These are phyloP conservation scores for Picus viridis DNA, from an alignment of 2,797 vertebrate species.

Conservation along the genomic window DNA sequence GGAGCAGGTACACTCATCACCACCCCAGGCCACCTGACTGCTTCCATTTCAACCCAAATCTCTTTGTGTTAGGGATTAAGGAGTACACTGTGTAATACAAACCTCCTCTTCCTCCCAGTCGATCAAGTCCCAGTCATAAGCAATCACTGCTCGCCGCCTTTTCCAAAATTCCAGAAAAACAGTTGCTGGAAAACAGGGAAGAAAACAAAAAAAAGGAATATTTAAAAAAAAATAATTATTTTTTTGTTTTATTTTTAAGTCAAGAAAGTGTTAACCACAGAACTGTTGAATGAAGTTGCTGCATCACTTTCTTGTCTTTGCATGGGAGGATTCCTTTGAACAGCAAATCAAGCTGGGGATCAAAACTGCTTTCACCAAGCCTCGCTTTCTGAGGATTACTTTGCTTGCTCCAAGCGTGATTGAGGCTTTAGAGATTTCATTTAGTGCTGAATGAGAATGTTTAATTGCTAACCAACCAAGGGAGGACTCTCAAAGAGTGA, in stretches of 20 bases:
- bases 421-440: slow-evolving; percentile 33
- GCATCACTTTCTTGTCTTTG: slow-evolving; percentile 11
- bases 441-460: slow-evolving; percentile 2
- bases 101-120: slow-evolving; percentile 98
- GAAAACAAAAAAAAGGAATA: too few species aligned
- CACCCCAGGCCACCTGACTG: background rate
- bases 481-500: slow-evolving; percentile 13
- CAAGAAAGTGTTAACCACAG: slow-evolving; percentile 20
- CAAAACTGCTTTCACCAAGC: slow-evolving; percentile 29
- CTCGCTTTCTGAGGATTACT: slow-evolving; percentile 56
- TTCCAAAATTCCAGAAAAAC: slow-evolving; percentile 98
- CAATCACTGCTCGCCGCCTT: slow-evolving; percentile 89
- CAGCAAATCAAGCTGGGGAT: slow-evolving; percentile 41
- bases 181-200: slow-evolving; percentile 84
- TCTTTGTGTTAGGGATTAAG: background rate
- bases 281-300: slow-evolving; percentile 16
- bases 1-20: background rate
- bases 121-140: slow-evolving; percentile 95
- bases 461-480: slow-evolving; percentile 23
- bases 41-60: background rate
- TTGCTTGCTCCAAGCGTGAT: background rate
- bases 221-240: too few species aligned
- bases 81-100: slow-evolving; percentile 32
- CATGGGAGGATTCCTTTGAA: slow-evolving; percentile 25
- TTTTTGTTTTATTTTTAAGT: too few species aligned